phyloP scores from a whole-genome alignment of 2,888 invertebrate species.

The Psylliodes chrysocephalus region DNA sequence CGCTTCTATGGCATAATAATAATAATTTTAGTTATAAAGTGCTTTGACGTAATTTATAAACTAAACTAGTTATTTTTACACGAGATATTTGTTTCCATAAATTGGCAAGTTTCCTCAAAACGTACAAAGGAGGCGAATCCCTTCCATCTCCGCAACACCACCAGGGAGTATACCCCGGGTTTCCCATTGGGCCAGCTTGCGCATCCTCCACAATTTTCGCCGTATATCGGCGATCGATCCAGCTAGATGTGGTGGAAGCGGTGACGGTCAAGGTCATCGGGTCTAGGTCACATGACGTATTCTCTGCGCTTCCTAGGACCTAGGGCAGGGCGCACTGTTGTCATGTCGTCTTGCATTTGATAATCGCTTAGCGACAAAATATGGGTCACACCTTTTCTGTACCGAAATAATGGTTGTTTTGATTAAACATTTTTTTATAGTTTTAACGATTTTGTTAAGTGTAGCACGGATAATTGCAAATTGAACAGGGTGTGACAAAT shows the following conservation, averaged over 20 bases:
- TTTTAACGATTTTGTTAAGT: too few species aligned
- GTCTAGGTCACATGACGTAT: conserved; percentile 47
- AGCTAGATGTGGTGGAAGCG: conserved; percentile 34
- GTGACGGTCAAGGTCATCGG: conserved; percentile 49
- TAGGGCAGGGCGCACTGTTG: conserved; percentile 24
- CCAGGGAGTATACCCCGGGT: background rate
- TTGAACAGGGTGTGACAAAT: too few species aligned
- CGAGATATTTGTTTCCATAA: too few species aligned
- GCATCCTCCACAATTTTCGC: conserved; percentile 13
- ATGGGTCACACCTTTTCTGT: background rate
- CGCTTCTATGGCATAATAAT: too few species aligned
- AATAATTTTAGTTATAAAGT: too few species aligned
- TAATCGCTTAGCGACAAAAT: background rate
- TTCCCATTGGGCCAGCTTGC: conserved; percentile 5
- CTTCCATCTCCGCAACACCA: too few species aligned
- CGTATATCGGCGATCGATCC: conserved; percentile 32
- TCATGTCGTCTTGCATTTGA: background rate
- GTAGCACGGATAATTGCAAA: too few species aligned
- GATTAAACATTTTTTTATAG: too few species aligned
- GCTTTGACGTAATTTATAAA: too few species aligned
- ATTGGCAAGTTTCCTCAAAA: background rate
- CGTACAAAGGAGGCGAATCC: background rate
- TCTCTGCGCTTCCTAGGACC: conserved; percentile 38
- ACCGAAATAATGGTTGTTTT: too few species aligned
- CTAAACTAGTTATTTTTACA: too few species aligned